Conservation (phyloP, 2,113 vertebrate genomes). For the Alexandromys fortis region DNA sequence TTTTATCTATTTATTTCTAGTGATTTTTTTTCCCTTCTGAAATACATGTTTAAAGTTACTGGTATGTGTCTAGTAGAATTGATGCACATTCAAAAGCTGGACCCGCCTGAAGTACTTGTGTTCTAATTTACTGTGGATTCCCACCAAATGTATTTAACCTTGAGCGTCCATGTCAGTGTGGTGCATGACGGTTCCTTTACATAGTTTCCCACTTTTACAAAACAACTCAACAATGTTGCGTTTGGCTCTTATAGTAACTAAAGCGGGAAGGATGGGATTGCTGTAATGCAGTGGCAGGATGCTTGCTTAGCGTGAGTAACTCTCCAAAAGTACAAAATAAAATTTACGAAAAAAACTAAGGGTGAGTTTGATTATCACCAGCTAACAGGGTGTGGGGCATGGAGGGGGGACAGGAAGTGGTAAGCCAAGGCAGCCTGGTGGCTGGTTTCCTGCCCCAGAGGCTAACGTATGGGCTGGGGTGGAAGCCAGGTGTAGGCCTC, state of each 20-base stretch:
- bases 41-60: background rate
- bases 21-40: background rate
- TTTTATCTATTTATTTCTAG: slow-evolving; percentile 7
- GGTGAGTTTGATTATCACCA: background rate
- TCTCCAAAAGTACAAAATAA: background rate
- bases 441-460: background rate
- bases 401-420: background rate
- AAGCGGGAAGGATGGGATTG: background rate
- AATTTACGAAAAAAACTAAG: background rate
- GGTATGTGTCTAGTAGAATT: background rate
- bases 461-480: background rate
- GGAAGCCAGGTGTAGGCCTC: background rate
- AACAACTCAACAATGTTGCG: background rate
- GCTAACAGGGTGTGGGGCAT: background rate
- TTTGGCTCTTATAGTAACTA: background rate
- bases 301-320: background rate
- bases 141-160: background rate
- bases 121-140: background rate
- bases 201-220: background rate
- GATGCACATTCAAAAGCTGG: slow-evolving; percentile 22
- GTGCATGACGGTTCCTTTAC: background rate
- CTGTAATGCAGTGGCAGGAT: background rate
- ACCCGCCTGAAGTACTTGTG: background rate
- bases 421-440: background rate
- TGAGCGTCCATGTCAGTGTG: background rate